A percentile compares a stretch with the other conserved stretches of the same genome.
Evolutionary conservation across 2,797 vertebrate species (phyloP).

Genomic region (Molossus alvarezi): DNA sequence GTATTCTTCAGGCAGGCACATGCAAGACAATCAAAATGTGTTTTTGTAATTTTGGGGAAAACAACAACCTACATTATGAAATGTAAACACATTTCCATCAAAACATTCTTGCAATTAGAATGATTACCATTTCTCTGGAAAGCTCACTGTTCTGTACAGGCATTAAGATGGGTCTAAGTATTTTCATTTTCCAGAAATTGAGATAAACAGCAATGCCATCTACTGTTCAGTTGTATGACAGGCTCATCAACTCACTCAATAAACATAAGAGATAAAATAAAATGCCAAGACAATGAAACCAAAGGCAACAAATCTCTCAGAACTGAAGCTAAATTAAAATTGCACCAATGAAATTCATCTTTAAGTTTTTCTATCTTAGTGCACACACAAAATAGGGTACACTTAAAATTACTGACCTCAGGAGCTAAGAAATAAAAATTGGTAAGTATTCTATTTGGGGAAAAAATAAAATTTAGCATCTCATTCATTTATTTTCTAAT

Average conservation of each 20-base stretch:
- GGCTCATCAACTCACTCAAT: conserved; percentile 64
- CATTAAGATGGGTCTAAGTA: conserved; percentile 71
- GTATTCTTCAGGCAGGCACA: conserved; percentile 59
- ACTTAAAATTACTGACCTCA: conserved; percentile 30
- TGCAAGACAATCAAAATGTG: conserved; percentile 64
- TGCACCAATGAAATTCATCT: conserved; percentile 61
- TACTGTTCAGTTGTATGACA: conserved; percentile 78
- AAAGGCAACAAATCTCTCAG: conserved; percentile 61
- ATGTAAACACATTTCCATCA: conserved; percentile 76
- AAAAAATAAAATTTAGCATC: background rate
- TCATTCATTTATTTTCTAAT: conserved; percentile 68
- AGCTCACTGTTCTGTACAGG: conserved; percentile 66
- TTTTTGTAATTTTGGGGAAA: conserved; percentile 55
- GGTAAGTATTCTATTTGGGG: conserved; percentile 19
- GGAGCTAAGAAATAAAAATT: conserved; percentile 65
- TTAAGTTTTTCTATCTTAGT: conserved; percentile 61
- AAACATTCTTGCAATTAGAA: conserved; percentile 74
- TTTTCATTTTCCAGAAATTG: conserved; percentile 80
- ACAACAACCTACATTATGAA: conserved; percentile 69
- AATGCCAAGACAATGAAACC: conserved; percentile 60
- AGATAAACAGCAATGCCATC: conserved; percentile 83
- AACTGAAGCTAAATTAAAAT: conserved; percentile 62
- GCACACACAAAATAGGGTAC: conserved; percentile 54
- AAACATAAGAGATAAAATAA: conserved; percentile 62
- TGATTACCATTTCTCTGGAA: conserved; percentile 76